A percentile compares a stretch with the other conserved stretches of the same genome.
phyloP scores from a whole-genome alignment of 35 echinoderm and acorn worm species.

The Amphiura filiformis region DNA sequence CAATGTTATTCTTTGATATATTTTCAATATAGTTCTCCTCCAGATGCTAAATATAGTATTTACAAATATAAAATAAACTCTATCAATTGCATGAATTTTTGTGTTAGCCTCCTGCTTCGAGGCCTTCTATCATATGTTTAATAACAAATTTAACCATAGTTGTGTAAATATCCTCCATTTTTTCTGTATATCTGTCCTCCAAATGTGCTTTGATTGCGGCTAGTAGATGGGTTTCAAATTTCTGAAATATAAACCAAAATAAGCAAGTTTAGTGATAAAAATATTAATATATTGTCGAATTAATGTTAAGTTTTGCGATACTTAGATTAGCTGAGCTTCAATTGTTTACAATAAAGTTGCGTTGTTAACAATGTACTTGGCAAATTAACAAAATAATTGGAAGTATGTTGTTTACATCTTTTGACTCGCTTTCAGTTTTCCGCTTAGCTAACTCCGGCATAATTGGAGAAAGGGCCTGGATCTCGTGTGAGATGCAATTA shows the following conservation, averaged over 20 bases:
- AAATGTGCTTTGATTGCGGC: slow-evolving; percentile 70
- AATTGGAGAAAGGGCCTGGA: no score
- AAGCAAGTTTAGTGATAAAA: slow-evolving; percentile 17
- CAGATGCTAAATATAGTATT: no score
- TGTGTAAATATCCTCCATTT: slow-evolving; percentile 93
- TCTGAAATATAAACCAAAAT: slow-evolving; percentile 62
- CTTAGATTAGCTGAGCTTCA: not conserved
- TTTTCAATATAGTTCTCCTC: no score
- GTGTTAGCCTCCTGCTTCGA: slow-evolving; percentile 41
- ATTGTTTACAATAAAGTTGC: not conserved
- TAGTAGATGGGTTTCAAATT: slow-evolving; percentile 78
- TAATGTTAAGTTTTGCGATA: not conserved
- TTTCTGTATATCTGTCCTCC: slow-evolving; percentile 94
- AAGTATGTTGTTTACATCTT: no score
- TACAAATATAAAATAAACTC: no score
- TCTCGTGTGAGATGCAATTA: no score
- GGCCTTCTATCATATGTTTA: slow-evolving; percentile 65
- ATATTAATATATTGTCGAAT: not conserved
- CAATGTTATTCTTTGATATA: no score
- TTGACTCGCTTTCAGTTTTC: no score
- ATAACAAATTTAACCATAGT: slow-evolving; percentile 74
- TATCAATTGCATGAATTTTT: not conserved
- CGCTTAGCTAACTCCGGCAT: no score
- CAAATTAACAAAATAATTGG: no score
- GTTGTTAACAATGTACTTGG: not conserved